A percentile compares a stretch with the other conserved stretches of the same genome.
phyloP scores from a whole-genome alignment of 2,113 vertebrate genomes.

The Peromyscus californicus region DNA sequence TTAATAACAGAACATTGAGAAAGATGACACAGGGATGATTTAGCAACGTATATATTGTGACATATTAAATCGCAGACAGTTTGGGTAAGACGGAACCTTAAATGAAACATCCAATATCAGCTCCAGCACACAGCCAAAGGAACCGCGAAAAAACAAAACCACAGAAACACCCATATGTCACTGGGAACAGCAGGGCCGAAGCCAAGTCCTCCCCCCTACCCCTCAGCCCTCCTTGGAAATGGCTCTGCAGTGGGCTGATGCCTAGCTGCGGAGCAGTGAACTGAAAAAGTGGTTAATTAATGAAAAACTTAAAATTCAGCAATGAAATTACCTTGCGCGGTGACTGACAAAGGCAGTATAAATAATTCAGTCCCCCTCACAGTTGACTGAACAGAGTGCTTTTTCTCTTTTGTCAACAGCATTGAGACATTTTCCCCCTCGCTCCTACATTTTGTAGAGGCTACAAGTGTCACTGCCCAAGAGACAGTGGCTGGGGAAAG shows the following conservation, averaged over 20 bases:
- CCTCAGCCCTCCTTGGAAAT: slow-evolving; percentile 72
- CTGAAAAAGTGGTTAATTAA: slow-evolving; percentile 88
- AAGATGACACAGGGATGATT: slow-evolving; percentile 82
- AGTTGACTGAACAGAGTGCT: slow-evolving; percentile 84
- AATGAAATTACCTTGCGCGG: slow-evolving; percentile 86
- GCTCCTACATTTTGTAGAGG: not conserved
- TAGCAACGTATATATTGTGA: slow-evolving; percentile 77
- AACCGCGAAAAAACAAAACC: slow-evolving; percentile 71
- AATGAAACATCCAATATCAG: slow-evolving; percentile 77
- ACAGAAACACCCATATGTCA: slow-evolving; percentile 76
- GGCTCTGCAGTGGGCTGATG: slow-evolving; percentile 74
- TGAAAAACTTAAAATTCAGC: slow-evolving; percentile 88
- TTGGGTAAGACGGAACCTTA: slow-evolving; percentile 73
- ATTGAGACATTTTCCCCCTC: slow-evolving; percentile 30
- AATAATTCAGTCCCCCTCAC: slow-evolving; percentile 86
- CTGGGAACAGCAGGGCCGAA: slow-evolving; percentile 58
- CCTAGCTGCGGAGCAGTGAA: slow-evolving; percentile 84
- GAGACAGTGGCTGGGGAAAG: slow-evolving; percentile 10
- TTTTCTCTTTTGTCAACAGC: slow-evolving; percentile 78
- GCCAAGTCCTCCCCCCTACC: slow-evolving; percentile 59
- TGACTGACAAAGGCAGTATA: slow-evolving; percentile 85
- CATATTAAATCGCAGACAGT: slow-evolving; percentile 77
- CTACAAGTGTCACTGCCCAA: slow-evolving; percentile 58
- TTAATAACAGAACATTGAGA: slow-evolving; percentile 81
- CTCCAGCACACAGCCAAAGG: slow-evolving; percentile 66